Evolutionary conservation across 1,140 invertebrate species (phyloP), one percentile per base, ranked within the genome.

Genomic region (Leptestheria dahalacensis): DNA sequence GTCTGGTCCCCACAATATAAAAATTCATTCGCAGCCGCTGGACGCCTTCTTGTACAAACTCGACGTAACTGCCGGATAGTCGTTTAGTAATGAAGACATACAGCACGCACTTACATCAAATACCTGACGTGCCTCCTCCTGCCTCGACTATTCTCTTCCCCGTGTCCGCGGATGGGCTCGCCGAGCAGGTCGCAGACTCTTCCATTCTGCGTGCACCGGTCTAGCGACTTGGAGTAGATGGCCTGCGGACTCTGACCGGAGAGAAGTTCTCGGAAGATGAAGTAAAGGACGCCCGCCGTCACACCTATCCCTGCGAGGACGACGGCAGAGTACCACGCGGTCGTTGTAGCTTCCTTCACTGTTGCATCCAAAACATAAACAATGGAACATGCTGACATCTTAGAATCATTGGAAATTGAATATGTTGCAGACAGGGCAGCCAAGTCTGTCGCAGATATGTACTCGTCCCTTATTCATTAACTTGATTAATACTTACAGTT

Each of bases 311-410:
- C 88, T 29, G 79, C 69, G 28, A 91, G 60, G 57, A 92, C 88
- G n/a, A 93, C 79, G 11, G 80, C 81, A 61, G 84, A 77, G 66
- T 91, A 91, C 50, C 83, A 85, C 41, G 78, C 82, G 63, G 88
- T 90, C 70, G 90, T 89, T 24, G 85, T 85, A 28, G 84, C 86
- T 73, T 91, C 86, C 73, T 89, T 91, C 1, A 91, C 86, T 79
- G 81, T n/a, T n/a, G n/a, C n/a, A n/a, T n/a, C n/a, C n/a, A n/a
- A n/a, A n/a, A n/a, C n/a, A n/a, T n/a, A n/a, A n/a, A n/a, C n/a
- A n/a, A n/a, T 18, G 62, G 57, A 55, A 10, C 11, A n/a, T 66
- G 61, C 56, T 50, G 21, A 64, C 59, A 46, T 58, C n/a, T n/a
- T n/a, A n/a, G n/a, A n/a, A n/a, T n/a, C n/a, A n/a, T n/a, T n/a